Conservation (phyloP, 1,140 invertebrate species). For the Papilio xuthus region DNA sequence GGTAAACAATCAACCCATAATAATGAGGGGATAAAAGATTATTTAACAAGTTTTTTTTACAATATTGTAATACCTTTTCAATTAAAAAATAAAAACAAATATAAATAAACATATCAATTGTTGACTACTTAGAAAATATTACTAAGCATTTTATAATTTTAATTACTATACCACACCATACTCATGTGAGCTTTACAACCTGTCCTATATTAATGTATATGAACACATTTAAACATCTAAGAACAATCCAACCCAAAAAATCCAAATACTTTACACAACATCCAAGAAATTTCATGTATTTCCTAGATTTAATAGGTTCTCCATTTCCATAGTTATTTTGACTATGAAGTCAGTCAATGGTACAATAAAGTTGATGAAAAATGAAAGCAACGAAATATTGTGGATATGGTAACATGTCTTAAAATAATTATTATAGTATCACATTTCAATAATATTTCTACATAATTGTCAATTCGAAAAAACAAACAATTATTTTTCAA, state of each 20-base stretch:
- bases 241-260: background rate
- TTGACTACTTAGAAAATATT: background rate
- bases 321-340: background rate
- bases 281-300: background rate
- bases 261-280: background rate
- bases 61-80: slow-evolving; percentile 9
- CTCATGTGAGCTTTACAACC: background rate
- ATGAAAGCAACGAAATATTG: background rate
- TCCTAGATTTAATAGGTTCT: background rate
- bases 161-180: background rate
- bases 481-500: background rate
- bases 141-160: background rate
- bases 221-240: background rate
- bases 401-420: slow-evolving; percentile 21
- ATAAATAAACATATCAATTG: background rate
- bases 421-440: slow-evolving; percentile 31
- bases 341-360: background rate
- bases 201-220: background rate
- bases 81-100: background rate
- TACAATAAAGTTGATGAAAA: too few species aligned
- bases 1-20: slow-evolving; percentile 2
- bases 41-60: background rate
- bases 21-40: background rate
- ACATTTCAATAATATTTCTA: slow-evolving; percentile 20
- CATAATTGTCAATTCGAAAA: slow-evolving; percentile 3